A percentile compares a stretch with the other conserved stretches of the same genome.
Evolutionary conservation across 2,113 vertebrate species (phyloP).

Genomic region (Triplophysa tibetana): DNA sequence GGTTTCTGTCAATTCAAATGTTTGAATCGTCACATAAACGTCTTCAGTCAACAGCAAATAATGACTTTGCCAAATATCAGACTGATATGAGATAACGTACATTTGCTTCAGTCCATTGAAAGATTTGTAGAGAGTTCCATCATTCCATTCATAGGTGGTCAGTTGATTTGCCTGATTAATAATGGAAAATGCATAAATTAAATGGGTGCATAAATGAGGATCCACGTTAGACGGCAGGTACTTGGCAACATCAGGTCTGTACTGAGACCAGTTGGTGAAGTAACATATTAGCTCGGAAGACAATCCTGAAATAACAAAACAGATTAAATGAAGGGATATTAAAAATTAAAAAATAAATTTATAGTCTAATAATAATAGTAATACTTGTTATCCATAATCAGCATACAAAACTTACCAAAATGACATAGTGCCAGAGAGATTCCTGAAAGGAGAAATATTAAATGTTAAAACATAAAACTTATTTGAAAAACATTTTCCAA

Average conservation of each 20-base stretch:
- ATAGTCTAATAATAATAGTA: not conserved
- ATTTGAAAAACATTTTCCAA: not conserved
- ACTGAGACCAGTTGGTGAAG: conserved; percentile 86
- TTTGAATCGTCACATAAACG: not conserved
- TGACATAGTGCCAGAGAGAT: conserved; percentile 61
- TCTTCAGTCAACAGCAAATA: not conserved
- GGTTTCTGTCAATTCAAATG: conserved; percentile 64
- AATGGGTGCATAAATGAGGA: conserved; percentile 76
- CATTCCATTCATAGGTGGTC: conserved; percentile 71
- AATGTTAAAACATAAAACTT: not conserved
- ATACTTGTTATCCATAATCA: too few relatives aligned
- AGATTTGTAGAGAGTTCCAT: conserved; percentile 68
- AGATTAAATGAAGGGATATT: not conserved
- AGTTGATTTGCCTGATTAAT: conserved; percentile 69
- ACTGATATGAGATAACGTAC: conserved; percentile 37
- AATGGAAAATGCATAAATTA: conserved; percentile 82
- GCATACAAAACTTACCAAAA: conserved; percentile 56
- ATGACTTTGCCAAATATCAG: not conserved
- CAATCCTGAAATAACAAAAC: conserved; percentile 61
- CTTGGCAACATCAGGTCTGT: conserved; percentile 68
- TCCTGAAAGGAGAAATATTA: conserved; percentile 51
- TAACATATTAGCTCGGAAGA: conserved; percentile 81
- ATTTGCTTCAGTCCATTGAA: conserved; percentile 73
- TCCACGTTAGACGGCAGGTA: conserved; percentile 73
- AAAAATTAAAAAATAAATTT: not conserved